Evolutionary conservation across 2,888 invertebrate genomes (phyloP), one percentile per base, ranked within the genome.

Genomic region (Rhorus exstirpatorius): DNA sequence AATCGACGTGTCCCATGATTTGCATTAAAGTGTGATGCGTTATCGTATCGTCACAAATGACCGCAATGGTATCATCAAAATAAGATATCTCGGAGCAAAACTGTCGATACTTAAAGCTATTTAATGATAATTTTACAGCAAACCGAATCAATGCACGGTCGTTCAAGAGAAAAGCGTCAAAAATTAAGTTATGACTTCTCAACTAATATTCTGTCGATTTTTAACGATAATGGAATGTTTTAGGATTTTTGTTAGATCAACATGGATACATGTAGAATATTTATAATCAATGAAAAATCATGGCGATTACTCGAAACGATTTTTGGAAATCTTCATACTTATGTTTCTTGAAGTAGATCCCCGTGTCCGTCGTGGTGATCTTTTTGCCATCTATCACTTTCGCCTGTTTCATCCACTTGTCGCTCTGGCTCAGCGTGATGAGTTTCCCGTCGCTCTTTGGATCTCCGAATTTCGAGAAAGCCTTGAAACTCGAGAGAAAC

Each of bases 401-500:
- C 0, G 98, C 97, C 91, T 98, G 98, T 90, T 97, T 98, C 96
- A 98, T 96, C 98, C 98, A 98, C 93, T 98, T 98, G 93, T 98
- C 98, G 90, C 97, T 96, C 93, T 98, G 97, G 8, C 97, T 97
- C n/a, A 98, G 94, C 0, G 97, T 97, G 84, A 98, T 97, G 53
- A 95, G 94, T 92, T 96, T 97, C 0, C 98, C 98, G 90, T 97
- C 97, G 14, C 97, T 96, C 92, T 97, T 97, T 1, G 95, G 94
- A 91, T 98, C 97, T 0, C 98, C 98, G 91, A 98, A 98, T 93
- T 97, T 97, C 6, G 97, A 96, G 92, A 97, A 98, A 1, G 96
- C 95, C 89, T 95, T 96, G 92, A 97, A 97, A 77, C 82, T 91
- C 0, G 90, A 84, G 8, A 89, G 38, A 72, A 93, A 92, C 2